Percentiles rank a stretch among this genome's conserved stretches.
Evolutionary conservation across 2,797 vertebrate species (phyloP).

Genomic region (Staurois parvus): DNA sequence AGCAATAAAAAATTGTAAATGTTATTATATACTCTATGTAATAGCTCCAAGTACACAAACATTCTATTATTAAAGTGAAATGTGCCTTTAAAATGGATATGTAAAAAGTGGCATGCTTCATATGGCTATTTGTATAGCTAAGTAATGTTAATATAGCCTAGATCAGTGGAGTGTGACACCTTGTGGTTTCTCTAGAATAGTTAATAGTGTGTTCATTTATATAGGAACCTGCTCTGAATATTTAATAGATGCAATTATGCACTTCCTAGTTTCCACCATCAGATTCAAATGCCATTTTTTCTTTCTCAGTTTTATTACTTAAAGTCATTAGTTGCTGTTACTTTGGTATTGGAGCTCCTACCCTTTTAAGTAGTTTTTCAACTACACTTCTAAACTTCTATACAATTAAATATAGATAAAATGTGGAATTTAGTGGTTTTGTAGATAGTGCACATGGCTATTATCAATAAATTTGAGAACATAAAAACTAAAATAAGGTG

Average conservation of each 20-base stretch:
- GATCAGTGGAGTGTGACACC: neutral
- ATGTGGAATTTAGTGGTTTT: too few relatives aligned
- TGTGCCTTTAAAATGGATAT: neutral
- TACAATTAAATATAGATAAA: too few relatives aligned
- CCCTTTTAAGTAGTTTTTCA: too few relatives aligned
- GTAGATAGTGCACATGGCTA: too few relatives aligned
- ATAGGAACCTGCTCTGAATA: conserved; percentile 10
- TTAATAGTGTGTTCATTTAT: conserved; percentile 10
- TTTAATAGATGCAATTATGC: neutral
- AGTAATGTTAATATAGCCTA: conserved; percentile 5
- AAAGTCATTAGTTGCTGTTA: neutral
- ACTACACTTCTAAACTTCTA: too few relatives aligned
- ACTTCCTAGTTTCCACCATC: neutral
- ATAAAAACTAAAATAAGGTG: too few relatives aligned
- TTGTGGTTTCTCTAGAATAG: neutral
- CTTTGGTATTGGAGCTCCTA: too few relatives aligned
- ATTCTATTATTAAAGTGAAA: neutral
- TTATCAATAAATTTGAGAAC: too few relatives aligned
- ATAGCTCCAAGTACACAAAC: too few relatives aligned
- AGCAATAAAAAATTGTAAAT: neutral
- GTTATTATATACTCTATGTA: too few relatives aligned
- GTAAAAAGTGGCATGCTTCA: neutral
- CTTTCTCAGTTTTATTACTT: neutral
- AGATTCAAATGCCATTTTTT: neutral
- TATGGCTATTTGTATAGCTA: neutral